Percentiles rank a stretch among this genome's conserved stretches.
phyloP scores from a whole-genome alignment of 1,140 invertebrate genomes.

The Orchesella cincta region DNA sequence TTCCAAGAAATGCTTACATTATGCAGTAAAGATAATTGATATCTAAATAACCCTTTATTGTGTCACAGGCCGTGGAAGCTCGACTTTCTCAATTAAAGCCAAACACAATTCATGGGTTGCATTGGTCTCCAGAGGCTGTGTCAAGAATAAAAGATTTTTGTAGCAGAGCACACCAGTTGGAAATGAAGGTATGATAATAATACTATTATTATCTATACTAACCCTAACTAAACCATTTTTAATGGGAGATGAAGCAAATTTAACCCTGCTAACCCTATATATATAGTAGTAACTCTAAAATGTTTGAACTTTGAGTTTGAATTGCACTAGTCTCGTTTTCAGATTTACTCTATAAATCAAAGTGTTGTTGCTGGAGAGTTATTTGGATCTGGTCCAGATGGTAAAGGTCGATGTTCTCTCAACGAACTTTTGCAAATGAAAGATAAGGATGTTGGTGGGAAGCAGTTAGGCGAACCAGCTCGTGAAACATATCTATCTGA shows the following conservation, averaged over 20 bases:
- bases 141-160: conserved; percentile 17
- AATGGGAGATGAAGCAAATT: no score
- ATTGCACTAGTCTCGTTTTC: conserved; percentile 27
- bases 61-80: conserved; percentile 49
- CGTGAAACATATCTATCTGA: conserved; percentile 76
- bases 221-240: not conserved
- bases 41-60: conserved; percentile 10
- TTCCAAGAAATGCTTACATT: no score
- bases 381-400: conserved; percentile 62
- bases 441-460: conserved; percentile 61
- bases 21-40: not conserved
- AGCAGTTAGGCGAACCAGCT: conserved; percentile 64
- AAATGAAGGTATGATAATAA: not conserved
- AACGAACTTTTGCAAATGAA: conserved; percentile 62
- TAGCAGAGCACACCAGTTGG: not conserved
- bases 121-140: conserved; percentile 37
- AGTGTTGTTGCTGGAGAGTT: conserved; percentile 61
- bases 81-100: conserved; percentile 43
- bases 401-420: conserved; percentile 43
- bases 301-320: not conserved
- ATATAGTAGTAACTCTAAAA: no score
- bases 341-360: conserved; percentile 79
- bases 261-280: no score
- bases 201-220: no score
- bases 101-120: conserved; percentile 36